A percentile compares a stretch with the other conserved stretches of the same genome.
Evolutionary conservation across 2,113 vertebrate genomes (phyloP).

Genomic region (Nematolebias whitei): DNA sequence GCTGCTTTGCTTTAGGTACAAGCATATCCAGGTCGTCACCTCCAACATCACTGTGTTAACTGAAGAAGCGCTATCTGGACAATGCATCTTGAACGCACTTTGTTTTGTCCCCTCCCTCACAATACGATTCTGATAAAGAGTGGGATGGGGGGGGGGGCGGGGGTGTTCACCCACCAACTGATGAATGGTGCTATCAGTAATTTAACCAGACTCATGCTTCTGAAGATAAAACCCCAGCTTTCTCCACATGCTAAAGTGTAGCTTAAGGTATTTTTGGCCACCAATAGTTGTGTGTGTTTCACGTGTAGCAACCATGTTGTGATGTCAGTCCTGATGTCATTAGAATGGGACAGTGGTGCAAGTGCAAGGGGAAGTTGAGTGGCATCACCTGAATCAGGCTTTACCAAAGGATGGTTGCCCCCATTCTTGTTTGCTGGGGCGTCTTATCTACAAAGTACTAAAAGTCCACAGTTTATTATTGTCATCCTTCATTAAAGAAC

Average conservation of each 20-base stretch:
- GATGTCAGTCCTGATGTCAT: conserved; percentile 75
- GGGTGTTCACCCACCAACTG: conserved; percentile 47
- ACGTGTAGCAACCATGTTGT: conserved; percentile 74
- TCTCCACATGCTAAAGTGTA: conserved; percentile 67
- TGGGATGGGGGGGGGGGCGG: background rate
- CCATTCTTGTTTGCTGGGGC: conserved; percentile 15
- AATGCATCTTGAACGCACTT: conserved; percentile 76
- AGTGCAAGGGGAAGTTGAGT: conserved; percentile 3
- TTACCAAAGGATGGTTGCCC: conserved; percentile 68
- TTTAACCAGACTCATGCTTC: conserved; percentile 43
- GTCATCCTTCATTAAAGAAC: conserved; percentile 24
- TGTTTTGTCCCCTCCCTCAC: conserved; percentile 49
- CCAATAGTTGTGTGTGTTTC: conserved; percentile 44
- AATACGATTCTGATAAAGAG: conserved; percentile 20
- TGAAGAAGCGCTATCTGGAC: conserved; percentile 59
- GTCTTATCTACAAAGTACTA: conserved; percentile 21
- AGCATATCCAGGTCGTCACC: conserved; percentile 15
- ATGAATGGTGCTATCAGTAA: conserved; percentile 77
- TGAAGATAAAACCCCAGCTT: conserved; percentile 44
- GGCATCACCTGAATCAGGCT: conserved; percentile 64
- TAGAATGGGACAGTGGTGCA: conserved; percentile 40
- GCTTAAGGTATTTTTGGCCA: conserved; percentile 37
- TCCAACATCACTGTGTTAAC: conserved; percentile 57
- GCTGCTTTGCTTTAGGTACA: conserved; percentile 42
- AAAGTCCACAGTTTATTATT: conserved; percentile 1